Evolutionary conservation across 2,113 vertebrate genomes (phyloP).

Genomic region (Mugil cephalus): DNA sequence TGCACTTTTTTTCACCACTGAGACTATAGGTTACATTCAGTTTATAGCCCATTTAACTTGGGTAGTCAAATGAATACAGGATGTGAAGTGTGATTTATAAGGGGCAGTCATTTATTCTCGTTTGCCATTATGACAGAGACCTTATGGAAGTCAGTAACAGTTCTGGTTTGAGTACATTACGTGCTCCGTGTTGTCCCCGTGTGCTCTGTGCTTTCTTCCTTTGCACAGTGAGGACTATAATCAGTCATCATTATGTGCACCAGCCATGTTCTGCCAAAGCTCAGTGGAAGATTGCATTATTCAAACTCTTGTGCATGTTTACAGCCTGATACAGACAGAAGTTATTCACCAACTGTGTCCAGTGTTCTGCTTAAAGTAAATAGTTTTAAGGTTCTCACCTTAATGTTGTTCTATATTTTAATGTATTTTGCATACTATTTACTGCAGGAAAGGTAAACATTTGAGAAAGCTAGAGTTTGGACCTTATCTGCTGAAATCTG

Average conservation of each 20-base stretch:
- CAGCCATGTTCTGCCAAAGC: constrained; percentile 35
- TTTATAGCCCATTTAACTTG: constrained; percentile 15
- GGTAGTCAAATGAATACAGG: constrained; percentile 29
- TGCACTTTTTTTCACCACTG: background rate
- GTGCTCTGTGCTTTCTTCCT: constrained; percentile 25
- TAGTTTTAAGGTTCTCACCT: background rate
- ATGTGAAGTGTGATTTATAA: constrained; percentile 29
- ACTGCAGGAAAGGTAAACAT: background rate
- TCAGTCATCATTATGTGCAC: constrained; percentile 56
- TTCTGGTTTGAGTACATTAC: constrained; percentile 47
- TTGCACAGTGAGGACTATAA: constrained; percentile 14
- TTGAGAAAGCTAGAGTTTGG: too few species aligned
- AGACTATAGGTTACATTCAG: background rate
- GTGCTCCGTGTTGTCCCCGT: constrained; percentile 16
- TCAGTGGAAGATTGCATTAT: constrained; percentile 34
- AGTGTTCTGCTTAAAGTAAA: background rate
- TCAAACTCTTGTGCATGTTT: constrained; percentile 19
- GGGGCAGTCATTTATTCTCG: constrained; percentile 46
- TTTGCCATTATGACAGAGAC: constrained; percentile 41
- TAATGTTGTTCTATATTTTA: background rate
- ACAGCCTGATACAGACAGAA: constrained; percentile 14
- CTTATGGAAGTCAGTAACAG: constrained; percentile 55
- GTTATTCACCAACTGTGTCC: background rate
- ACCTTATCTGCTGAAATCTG: too few species aligned
- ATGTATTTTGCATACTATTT: background rate